Evolutionary conservation across 2,888 invertebrate species (phyloP).

Genomic region (Bugulina stolonifera): DNA sequence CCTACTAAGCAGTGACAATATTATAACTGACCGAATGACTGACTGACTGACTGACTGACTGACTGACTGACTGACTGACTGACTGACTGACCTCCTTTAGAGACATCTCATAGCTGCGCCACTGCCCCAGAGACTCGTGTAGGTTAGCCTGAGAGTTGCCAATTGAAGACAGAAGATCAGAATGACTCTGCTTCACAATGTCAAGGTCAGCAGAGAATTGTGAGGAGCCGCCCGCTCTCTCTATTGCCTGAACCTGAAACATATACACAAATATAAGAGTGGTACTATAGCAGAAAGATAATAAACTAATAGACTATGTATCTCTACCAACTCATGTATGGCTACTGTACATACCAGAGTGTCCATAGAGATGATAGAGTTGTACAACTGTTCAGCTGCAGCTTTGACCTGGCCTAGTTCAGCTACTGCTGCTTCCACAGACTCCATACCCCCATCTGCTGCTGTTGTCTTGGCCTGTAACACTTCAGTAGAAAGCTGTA

Average conservation of each 20-base stretch:
- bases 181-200: constrained; percentile 4
- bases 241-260: constrained; percentile 19
- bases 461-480: constrained; percentile 12
- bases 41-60: too few relatives aligned
- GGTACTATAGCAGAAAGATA: neutral
- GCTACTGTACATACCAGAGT: neutral
- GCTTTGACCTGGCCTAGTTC: constrained; percentile 23
- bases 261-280: too few relatives aligned
- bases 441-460: constrained; percentile 20
- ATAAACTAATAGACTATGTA: neutral
- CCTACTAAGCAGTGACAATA: too few relatives aligned
- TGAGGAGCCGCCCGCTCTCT: neutral
- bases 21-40: too few relatives aligned
- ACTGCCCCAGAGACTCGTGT: constrained; percentile 16
- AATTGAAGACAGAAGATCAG: constrained; percentile 15
- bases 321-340: too few relatives aligned
- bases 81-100: constrained; percentile 9
- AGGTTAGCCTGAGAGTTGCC: constrained; percentile 17
- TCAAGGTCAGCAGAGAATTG: constrained; percentile 1
- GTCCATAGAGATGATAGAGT: constrained; percentile 14
- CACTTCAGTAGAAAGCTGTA: neutral
- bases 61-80: too few relatives aligned
- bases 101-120: constrained; percentile 26
- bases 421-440: constrained; percentile 19
- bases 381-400: constrained; percentile 15